phyloP scores from a whole-genome alignment of 2,113 vertebrate species.

The Paralichthys olivaceus region DNA sequence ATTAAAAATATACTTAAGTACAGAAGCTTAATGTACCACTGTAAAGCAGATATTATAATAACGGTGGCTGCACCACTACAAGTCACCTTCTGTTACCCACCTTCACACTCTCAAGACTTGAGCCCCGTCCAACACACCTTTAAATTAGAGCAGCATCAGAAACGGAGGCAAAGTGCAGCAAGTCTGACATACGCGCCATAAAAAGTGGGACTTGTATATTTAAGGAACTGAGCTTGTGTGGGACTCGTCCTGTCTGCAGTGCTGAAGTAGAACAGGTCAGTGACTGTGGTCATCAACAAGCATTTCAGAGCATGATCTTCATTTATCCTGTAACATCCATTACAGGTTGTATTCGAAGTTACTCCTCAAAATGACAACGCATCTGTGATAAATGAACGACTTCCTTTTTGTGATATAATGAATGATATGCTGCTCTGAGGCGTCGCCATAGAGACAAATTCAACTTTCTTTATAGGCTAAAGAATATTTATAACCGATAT shows the following conservation, averaged over 20 bases:
- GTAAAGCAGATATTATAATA: too few species aligned
- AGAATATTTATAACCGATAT: background rate
- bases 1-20: too few species aligned
- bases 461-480: background rate
- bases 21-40: too few species aligned
- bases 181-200: background rate
- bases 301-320: slow-evolving; percentile 8
- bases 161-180: slow-evolving; percentile 4
- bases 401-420: slow-evolving; percentile 34
- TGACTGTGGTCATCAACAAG: slow-evolving; percentile 38
- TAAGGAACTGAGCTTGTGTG: slow-evolving; percentile 24
- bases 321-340: slow-evolving; percentile 28
- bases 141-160: slow-evolving; percentile 1
- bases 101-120: background rate
- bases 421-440: slow-evolving; percentile 38
- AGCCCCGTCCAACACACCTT: background rate
- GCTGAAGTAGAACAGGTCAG: slow-evolving; percentile 43
- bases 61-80: too few species aligned
- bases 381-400: slow-evolving; percentile 41
- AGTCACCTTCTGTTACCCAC: too few species aligned
- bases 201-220: slow-evolving; percentile 56
- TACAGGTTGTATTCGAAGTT: slow-evolving; percentile 22
- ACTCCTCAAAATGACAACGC: slow-evolving; percentile 29
- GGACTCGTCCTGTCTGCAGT: slow-evolving; percentile 8
- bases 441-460: slow-evolving; percentile 40